A percentile compares a stretch with the other conserved stretches of the same genome.
Evolutionary conservation across 1,140 invertebrate genomes (phyloP).

Genomic region (Pseudomyrmex pallidus): DNA sequence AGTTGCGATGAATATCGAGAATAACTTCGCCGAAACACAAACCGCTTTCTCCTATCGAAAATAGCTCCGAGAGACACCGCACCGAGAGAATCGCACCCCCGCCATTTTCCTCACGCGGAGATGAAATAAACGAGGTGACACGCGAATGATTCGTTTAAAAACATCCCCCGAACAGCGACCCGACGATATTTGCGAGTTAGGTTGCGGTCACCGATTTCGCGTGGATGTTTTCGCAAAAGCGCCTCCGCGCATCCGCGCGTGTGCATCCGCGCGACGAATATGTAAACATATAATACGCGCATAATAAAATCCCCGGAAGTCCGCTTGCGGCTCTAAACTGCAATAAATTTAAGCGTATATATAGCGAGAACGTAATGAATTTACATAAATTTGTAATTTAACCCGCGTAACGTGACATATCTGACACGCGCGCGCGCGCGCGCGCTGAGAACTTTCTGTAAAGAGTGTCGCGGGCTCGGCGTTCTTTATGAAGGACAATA

Average conservation of each 20-base stretch:
- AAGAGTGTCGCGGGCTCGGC: neutral
- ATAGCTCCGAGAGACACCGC: neutral
- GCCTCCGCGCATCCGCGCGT: neutral
- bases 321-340: neutral
- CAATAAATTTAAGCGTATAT: slow-evolving; percentile 4
- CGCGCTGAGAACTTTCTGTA: neutral
- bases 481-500: neutral
- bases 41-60: slow-evolving; percentile 40
- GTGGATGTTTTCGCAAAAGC: slow-evolving; percentile 7
- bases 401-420: neutral
- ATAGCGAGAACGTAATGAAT: slow-evolving; percentile 20
- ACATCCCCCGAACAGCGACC: neutral
- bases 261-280: neutral
- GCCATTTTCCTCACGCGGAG: neutral
- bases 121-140: slow-evolving; percentile 32
- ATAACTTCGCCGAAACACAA: slow-evolving; percentile 59
- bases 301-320: neutral
- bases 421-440: no score
- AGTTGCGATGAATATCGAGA: slow-evolving; percentile 66
- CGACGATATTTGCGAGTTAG: slow-evolving; percentile 21
- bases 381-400: slow-evolving; percentile 36
- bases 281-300: slow-evolving; percentile 9
- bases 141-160: slow-evolving; percentile 28
- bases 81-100: neutral
- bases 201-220: neutral